phyloP scores from a whole-genome alignment of 2,888 invertebrate genomes.

The Smittia aterrima region DNA sequence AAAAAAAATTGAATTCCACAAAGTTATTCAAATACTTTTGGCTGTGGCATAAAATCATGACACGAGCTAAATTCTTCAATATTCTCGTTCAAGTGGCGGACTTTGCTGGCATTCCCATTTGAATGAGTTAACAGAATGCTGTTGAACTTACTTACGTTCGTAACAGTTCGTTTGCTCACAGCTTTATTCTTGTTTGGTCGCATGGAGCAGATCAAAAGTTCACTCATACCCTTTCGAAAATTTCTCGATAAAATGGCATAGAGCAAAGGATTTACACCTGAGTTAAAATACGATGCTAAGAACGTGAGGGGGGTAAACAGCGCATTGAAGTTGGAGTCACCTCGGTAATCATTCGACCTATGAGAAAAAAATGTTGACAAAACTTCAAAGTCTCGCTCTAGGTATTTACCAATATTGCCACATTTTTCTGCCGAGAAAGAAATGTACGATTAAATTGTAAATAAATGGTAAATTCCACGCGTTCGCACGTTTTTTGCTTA shows the following conservation, averaged over 20 bases:
- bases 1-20: too few relatives aligned
- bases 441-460: too few relatives aligned
- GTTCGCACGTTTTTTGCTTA: too few relatives aligned
- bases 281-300: constrained; percentile 84
- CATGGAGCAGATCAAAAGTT: constrained; percentile 67
- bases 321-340: constrained; percentile 71
- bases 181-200: constrained; percentile 53
- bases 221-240: constrained; percentile 81
- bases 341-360: constrained; percentile 64
- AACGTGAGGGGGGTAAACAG: constrained; percentile 82
- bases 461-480: too few relatives aligned
- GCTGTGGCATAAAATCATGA: background rate
- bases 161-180: constrained; percentile 51
- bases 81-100: background rate
- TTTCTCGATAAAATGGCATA: constrained; percentile 80
- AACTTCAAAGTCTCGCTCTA: background rate
- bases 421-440: too few relatives aligned
- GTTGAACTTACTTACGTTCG: constrained; percentile 49
- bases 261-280: constrained; percentile 84
- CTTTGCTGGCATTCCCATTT: background rate
- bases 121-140: background rate
- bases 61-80: constrained; percentile 17
- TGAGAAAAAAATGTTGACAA: constrained; percentile 36
- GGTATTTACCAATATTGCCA: constrained; percentile 73
- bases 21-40: background rate